Evolutionary conservation across 2,797 vertebrate species (phyloP).

Genomic region (Fundulus diaphanus): DNA sequence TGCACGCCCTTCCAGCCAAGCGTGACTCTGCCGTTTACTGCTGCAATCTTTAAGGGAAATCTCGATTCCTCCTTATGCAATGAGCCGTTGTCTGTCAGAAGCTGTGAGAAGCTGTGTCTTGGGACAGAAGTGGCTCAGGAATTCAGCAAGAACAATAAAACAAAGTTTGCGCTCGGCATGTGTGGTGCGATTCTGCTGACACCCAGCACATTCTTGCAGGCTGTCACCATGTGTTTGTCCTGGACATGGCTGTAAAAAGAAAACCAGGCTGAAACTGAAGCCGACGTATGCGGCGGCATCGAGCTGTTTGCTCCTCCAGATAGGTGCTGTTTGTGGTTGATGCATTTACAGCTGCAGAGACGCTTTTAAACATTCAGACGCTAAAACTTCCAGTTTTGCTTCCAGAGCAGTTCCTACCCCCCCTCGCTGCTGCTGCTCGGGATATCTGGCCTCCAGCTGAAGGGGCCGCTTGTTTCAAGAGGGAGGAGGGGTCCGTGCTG

Average conservation of each 20-base stretch:
- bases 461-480: conserved; percentile 84
- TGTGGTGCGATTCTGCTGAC: conserved; percentile 23
- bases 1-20: background rate
- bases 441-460: conserved; percentile 88
- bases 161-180: conserved; percentile 14
- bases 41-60: conserved; percentile 4
- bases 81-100: conserved; percentile 1
- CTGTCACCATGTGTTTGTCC: conserved; percentile 15
- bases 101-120: conserved; percentile 8
- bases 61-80: conserved; percentile 5
- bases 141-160: background rate
- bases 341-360: conserved; percentile 13
- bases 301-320: background rate
- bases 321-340: background rate
- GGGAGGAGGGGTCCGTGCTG: conserved; percentile 41
- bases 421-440: conserved; percentile 75
- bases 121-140: conserved; percentile 3
- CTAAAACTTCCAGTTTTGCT: conserved; percentile 68
- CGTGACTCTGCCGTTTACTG: background rate
- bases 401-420: conserved; percentile 41
- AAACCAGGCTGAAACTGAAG: conserved; percentile 3
- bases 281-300: background rate
- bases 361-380: conserved; percentile 35
- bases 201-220: conserved; percentile 38
- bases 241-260: conserved; percentile 1